Conservation (phyloP, 1,140 invertebrate genomes). For the Halictus rubicundus region DNA sequence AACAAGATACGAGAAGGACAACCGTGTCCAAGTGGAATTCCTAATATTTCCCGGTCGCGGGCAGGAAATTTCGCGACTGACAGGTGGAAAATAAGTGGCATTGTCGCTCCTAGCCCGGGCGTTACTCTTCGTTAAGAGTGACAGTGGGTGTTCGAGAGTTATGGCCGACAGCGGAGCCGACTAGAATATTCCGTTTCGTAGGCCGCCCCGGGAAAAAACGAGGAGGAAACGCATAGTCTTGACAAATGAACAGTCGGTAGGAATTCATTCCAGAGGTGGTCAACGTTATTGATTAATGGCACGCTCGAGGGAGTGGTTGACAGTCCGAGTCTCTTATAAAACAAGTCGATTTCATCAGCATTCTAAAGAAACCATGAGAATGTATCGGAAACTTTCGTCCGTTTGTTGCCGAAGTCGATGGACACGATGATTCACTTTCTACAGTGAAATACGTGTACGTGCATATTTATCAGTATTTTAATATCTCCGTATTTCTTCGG, state of each 20-base stretch:
- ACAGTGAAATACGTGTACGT: too few relatives aligned
- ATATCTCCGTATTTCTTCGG: too few relatives aligned
- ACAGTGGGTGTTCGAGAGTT: neutral
- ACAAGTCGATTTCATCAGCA: too few relatives aligned
- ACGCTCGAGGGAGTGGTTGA: neutral
- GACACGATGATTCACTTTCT: too few relatives aligned
- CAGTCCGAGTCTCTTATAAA: neutral
- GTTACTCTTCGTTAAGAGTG: neutral
- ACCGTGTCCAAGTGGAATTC: neutral
- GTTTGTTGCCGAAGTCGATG: too few relatives aligned
- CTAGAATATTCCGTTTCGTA: neutral
- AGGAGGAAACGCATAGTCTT: neutral
- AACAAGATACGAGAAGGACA: neutral
- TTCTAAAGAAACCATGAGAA: too few relatives aligned
- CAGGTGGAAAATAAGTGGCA: neutral
- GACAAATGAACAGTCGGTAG: neutral
- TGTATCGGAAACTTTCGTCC: too few relatives aligned
- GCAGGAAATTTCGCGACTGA: neutral
- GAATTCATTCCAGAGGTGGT: neutral
- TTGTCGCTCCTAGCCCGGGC: neutral
- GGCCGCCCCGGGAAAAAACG: neutral
- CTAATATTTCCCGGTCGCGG: slow-evolving; percentile 11
- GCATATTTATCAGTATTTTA: too few relatives aligned
- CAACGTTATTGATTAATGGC: neutral
- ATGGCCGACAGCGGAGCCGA: neutral